phyloP scores from a whole-genome alignment of 2,888 invertebrate genomes.

The Drosophila subquinaria region DNA sequence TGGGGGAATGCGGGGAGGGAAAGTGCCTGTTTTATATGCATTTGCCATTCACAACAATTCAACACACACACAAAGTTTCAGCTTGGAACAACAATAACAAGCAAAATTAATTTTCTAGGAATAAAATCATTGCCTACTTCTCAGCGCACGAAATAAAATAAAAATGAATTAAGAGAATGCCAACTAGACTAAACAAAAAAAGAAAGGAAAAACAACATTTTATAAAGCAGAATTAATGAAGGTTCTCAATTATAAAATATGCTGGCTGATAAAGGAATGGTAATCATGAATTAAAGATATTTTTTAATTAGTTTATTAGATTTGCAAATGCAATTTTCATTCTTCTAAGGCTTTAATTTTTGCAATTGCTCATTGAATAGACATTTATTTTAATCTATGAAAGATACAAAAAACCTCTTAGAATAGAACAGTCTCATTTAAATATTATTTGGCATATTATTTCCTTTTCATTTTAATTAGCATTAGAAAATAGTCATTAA shows the following conservation, averaged over 20 bases:
- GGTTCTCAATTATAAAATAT: slow-evolving; percentile 3
- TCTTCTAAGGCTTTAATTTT: neutral
- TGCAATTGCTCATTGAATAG: neutral
- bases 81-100: slow-evolving; percentile 17
- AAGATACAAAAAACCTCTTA: no score
- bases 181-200: neutral
- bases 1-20: no score
- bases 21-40: slow-evolving; percentile 12
- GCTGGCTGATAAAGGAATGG: neutral
- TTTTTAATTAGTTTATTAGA: neutral
- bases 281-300: neutral
- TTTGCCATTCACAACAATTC: slow-evolving; percentile 20
- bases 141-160: slow-evolving; percentile 6
- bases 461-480: no score
- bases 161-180: slow-evolving; percentile 1
- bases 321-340: neutral
- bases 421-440: no score
- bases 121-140: slow-evolving; percentile 35
- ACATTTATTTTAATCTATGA: neutral
- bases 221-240: neutral
- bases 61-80: neutral
- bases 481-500: no score
- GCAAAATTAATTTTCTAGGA: slow-evolving; percentile 1
- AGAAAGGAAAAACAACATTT: neutral
- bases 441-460: no score